Evolutionary conservation across 64 coral and sea anemone species (phyloP).

Genomic region (Acropora yongei): DNA sequence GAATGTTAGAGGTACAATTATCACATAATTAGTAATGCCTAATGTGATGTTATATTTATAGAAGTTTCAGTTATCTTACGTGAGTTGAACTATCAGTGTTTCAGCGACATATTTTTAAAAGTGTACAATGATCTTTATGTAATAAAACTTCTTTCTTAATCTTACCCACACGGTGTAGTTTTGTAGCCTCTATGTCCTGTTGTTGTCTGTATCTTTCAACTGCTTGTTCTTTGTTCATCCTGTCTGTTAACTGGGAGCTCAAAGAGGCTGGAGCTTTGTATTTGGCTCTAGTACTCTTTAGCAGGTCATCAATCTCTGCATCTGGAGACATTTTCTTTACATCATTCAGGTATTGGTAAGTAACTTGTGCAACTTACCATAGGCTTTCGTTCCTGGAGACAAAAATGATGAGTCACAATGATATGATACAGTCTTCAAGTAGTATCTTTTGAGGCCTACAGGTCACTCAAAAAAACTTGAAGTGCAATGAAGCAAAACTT

Average conservation of each 20-base stretch:
- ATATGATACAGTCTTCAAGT: background rate
- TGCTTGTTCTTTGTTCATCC: background rate
- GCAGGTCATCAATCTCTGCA: conserved; percentile 1
- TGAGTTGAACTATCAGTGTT: background rate
- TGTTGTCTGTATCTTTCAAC: background rate
- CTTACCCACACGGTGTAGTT: background rate
- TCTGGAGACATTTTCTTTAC: conserved; percentile 2
- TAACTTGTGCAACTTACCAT: conserved; percentile 18
- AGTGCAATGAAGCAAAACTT: background rate
- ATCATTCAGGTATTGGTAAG: conserved; percentile 8
- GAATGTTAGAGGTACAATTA: background rate
- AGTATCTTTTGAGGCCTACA: background rate
- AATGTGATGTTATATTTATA: background rate
- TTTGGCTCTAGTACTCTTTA: background rate
- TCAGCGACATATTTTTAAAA: no score
- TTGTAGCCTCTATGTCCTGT: background rate
- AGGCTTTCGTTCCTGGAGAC: conserved; percentile 11
- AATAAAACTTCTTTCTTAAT: background rate
- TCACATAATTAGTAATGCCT: no score
- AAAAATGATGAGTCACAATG: background rate
- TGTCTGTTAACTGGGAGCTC: background rate
- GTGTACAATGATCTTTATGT: background rate
- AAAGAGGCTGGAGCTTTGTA: background rate
- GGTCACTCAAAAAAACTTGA: background rate
- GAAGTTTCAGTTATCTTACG: background rate